Base-by-base conservation (phyloP, 1,140 invertebrate species). In the Bombus turneri region DNA sequence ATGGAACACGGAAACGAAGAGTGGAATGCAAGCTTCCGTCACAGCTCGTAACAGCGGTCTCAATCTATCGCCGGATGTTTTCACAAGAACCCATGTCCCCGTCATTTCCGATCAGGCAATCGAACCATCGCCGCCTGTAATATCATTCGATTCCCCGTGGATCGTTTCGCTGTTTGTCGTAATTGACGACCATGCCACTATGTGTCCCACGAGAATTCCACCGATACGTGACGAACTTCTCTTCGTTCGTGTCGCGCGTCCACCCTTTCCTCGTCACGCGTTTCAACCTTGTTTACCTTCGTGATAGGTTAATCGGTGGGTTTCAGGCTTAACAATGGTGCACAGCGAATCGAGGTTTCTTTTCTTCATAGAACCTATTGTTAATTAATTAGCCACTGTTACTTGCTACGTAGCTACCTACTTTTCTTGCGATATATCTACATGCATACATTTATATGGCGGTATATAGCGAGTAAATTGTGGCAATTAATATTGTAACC, bases 61-160 rank as follows among this genome's bases (percentile, higher is more conserved):
- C 47, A 31, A 83, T 83, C 81, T 39, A 31, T 34, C 47, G 64
- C 34, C 64, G 74, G 82, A 83, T 78, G 74, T 78, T 83, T 83
- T 37, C 47, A n/a, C 28, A 12, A 69, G 74, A 78, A 59, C n/a
- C 39, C 37, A 53, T 53, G 47, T 53, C 4, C 81, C 28, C 43
- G 9, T 83, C 81, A 68, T 83, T 83, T 83, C 81, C 72, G 71
- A 76, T 64, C 59, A 59, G 22, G 31, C 31, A 47, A 83, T 76
- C 41, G 81, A 68, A 76, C 75, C 72, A 18, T 71, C 59, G 37
- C 31, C n/a, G 80, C 69, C 69, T 10, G 41, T 53, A 83, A 76
- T 83, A 76, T 76, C 41, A 18, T 34, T 64, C 72, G 72, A 76
- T 68, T 76, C 72, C 81, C 57, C 31, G 41, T 8, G 57, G 69